Base-by-base conservation (phyloP, 1,140 invertebrate genomes). In the Heliconius himera region DNA sequence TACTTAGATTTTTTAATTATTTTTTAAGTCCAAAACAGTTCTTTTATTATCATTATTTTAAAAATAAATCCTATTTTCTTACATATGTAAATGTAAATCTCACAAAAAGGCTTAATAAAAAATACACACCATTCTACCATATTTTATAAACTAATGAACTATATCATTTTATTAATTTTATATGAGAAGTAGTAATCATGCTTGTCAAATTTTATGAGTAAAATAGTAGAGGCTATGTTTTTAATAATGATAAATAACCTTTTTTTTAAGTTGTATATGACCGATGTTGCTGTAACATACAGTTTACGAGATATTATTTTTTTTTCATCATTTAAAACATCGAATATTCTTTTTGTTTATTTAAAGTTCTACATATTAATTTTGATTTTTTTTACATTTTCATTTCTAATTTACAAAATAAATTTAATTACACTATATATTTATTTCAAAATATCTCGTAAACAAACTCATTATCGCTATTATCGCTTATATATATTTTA, bases 401-500 rank as follows among this genome's bases (percentile, higher is more conserved):
- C 4, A 46, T 46, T 46, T 46, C 13, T 46, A 46, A 13, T 46
- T 13, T 46, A 46, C 41, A 16, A 16, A 16, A 46, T 16, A 16
- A 13, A 29, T 13, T n/a, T 4, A 72, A 29, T 8, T 41, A 46
- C 41, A 16, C 41, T 3, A 38, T 41, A 38, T 36, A 22, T 33
- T 70, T 38, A 56, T 78, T 36, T 76, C 18, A 70, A 78, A 66
- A 76, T 81, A 82, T 84, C 81, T 83, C 81, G 81, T 86, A 81
- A 81, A 79, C 78, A 70, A 22, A 73, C 76, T 29, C 86, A 86
- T 87, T 85, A 86, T 72, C 77, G 88, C 87, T 89, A 82, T 66
- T 86, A 87, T 87, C 81, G 92, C 91, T 92, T 93, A 91, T 87
- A 90, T 89, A 82, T 92, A 89, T 90, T 85, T 92, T 91, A 88